phyloP scores from a whole-genome alignment of 2,888 invertebrate species.

The Steromphala cineraria region DNA sequence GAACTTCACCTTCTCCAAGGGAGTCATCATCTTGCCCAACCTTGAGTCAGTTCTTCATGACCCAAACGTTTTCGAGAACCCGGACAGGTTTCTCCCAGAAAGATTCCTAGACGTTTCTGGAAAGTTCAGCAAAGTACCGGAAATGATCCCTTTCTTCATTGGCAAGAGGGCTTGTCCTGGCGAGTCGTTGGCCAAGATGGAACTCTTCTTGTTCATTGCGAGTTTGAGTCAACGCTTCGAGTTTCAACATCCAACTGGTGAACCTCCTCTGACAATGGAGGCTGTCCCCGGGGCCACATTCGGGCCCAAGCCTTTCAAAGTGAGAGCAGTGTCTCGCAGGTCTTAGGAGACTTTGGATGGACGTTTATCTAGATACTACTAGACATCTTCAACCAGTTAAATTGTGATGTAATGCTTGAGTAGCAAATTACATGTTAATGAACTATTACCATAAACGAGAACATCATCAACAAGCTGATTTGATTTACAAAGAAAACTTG shows the following conservation, averaged over 20 bases:
- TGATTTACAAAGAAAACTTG: too few species aligned
- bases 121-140: slow-evolving; percentile 29
- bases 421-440: too few species aligned
- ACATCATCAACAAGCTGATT: too few species aligned
- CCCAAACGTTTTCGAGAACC: slow-evolving; percentile 52
- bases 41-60: slow-evolving; percentile 38
- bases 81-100: slow-evolving; percentile 63
- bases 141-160: slow-evolving; percentile 48
- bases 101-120: slow-evolving; percentile 64
- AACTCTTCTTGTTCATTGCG: slow-evolving; percentile 41
- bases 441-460: too few species aligned
- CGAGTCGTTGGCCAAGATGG: slow-evolving; percentile 42
- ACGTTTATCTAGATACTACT: too few species aligned
- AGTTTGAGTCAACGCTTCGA: slow-evolving; percentile 34
- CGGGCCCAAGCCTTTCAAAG: background rate
- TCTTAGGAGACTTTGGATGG: too few species aligned
- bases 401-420: too few species aligned
- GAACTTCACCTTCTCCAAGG: slow-evolving; percentile 57
- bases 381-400: too few species aligned
- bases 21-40: slow-evolving; percentile 50
- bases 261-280: background rate
- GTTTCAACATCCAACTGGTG: background rate
- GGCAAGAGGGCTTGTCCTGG: slow-evolving; percentile 53
- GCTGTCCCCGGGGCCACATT: background rate
- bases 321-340: background rate